Evolutionary conservation across 2,113 vertebrate genomes (phyloP).

Genomic region (Grantiella picta): DNA sequence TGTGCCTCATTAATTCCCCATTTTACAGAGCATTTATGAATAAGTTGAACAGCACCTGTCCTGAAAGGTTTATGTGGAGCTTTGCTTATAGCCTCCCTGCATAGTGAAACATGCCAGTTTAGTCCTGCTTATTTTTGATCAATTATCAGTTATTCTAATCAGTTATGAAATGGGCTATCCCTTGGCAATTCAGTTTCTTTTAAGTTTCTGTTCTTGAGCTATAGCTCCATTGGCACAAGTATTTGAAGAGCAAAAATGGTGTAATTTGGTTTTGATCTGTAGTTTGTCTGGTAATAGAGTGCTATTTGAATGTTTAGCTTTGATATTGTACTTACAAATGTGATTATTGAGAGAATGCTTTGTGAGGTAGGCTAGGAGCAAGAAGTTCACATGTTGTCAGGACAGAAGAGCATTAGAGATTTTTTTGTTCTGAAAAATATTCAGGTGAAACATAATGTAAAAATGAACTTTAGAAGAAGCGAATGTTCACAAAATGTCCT

Average conservation of each 20-base stretch:
- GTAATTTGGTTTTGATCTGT: not conserved
- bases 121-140: not conserved
- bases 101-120: not conserved
- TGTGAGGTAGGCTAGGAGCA: not conserved
- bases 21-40: not conserved
- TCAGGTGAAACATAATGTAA: not conserved
- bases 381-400: not conserved
- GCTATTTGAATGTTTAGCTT: not conserved
- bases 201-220: not conserved
- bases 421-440: not conserved
- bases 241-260: not conserved
- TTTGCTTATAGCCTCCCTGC: not conserved
- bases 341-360: not conserved
- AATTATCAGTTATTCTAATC: not conserved
- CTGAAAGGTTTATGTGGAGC: not conserved
- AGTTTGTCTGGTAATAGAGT: not conserved
- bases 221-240: not conserved
- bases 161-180: not conserved
- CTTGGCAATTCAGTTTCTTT: not conserved
- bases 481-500: not conserved
- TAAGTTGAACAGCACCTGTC: not conserved
- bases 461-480: not conserved
- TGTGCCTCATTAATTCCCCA: not conserved
- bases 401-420: not conserved
- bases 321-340: not conserved